Conservation (phyloP, 2,113 vertebrate genomes). For the Pipra filicauda region DNA sequence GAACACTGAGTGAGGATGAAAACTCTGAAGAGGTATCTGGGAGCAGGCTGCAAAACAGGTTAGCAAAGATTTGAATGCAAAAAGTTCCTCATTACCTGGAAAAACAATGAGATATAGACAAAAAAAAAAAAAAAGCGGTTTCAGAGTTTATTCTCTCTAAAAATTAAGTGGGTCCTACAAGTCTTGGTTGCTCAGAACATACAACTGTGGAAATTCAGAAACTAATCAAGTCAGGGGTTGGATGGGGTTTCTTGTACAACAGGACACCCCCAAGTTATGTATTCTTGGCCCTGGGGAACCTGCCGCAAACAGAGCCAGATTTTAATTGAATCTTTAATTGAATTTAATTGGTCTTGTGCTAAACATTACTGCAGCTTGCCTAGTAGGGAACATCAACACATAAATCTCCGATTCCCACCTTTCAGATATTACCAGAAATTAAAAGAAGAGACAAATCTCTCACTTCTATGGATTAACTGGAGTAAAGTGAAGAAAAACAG, state of each 20-base stretch:
- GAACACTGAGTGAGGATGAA: neutral
- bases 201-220: neutral
- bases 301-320: neutral
- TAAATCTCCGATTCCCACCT: neutral
- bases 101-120: neutral
- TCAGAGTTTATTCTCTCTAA: neutral
- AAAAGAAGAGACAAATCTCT: neutral
- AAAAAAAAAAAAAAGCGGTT: neutral
- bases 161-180: neutral
- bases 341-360: neutral
- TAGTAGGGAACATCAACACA: neutral
- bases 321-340: neutral
- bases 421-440: neutral
- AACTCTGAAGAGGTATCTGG: neutral
- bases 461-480: neutral
- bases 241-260: neutral
- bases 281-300: neutral
- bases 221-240: neutral
- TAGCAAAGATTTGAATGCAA: neutral
- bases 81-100: neutral
- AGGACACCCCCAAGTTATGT: neutral
- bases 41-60: neutral
- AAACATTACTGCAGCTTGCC: neutral
- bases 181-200: neutral
- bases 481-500: neutral